phyloP scores from a whole-genome alignment of 2,888 invertebrate genomes.

The Cepaea hortensis region DNA sequence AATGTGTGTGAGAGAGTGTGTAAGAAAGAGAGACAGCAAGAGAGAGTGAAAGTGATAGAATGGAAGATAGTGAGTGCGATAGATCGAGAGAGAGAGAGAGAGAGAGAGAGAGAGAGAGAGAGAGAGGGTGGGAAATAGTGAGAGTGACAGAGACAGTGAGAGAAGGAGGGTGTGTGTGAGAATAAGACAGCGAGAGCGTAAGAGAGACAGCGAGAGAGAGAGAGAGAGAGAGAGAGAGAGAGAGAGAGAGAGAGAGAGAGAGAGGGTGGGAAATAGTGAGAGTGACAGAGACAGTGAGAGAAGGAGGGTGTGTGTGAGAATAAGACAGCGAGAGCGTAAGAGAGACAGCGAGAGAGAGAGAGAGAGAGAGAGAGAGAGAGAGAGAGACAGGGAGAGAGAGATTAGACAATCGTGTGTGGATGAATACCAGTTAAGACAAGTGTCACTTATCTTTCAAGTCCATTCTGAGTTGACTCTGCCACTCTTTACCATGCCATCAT shows the following conservation, averaged over 20 bases:
- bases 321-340: too few species aligned
- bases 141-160: background rate
- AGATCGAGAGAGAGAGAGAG: background rate
- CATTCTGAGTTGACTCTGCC: too few species aligned
- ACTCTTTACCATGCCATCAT: too few species aligned
- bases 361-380: too few species aligned
- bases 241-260: background rate
- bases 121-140: slow-evolving; percentile 7
- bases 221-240: background rate
- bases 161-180: too few species aligned
- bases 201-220: slow-evolving; percentile 7
- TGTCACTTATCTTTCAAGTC: too few species aligned
- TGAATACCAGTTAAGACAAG: too few species aligned
- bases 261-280: background rate
- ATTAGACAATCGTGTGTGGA: too few species aligned
- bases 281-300: background rate
- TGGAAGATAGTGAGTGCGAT: background rate
- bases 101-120: background rate
- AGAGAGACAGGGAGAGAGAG: too few species aligned
- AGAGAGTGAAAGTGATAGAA: background rate
- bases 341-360: too few species aligned
- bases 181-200: background rate
- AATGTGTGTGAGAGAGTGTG: background rate
- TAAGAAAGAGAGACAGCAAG: background rate
- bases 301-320: too few species aligned